phyloP scores from a whole-genome alignment of 2,888 invertebrate species.

The Hypomecis punctinalis region DNA sequence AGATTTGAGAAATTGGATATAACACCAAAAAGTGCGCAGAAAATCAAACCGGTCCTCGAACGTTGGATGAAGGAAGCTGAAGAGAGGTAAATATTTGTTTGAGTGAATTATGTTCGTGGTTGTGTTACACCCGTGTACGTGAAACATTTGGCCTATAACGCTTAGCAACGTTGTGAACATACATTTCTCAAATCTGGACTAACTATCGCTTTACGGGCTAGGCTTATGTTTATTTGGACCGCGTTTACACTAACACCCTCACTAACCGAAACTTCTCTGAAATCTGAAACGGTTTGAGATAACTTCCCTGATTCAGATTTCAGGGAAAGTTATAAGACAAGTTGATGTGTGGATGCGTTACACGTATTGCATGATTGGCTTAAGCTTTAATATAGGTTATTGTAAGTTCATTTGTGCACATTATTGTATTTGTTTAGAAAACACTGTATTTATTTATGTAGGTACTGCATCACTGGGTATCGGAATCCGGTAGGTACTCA shows the following conservation, averaged over 20 bases:
- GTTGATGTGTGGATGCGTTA: slow-evolving; percentile 38
- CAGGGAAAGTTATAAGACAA: slow-evolving; percentile 35
- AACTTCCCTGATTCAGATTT: slow-evolving; percentile 43
- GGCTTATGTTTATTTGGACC: slow-evolving; percentile 62
- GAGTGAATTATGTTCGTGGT: slow-evolving; percentile 78
- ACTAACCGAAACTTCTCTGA: slow-evolving; percentile 30
- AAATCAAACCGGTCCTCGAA: slow-evolving; percentile 99
- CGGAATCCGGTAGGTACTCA: slow-evolving; percentile 4
- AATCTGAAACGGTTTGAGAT: slow-evolving; percentile 26
- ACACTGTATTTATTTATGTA: too few species aligned
- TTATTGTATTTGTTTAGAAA: too few species aligned
- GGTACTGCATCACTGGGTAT: neutral
- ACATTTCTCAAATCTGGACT: slow-evolving; percentile 85
- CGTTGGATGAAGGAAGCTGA: slow-evolving; percentile 99
- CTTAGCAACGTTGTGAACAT: slow-evolving; percentile 76
- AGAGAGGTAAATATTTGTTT: slow-evolving; percentile 91
- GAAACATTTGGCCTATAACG: slow-evolving; percentile 82
- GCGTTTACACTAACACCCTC: slow-evolving; percentile 51
- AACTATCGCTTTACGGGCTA: slow-evolving; percentile 77
- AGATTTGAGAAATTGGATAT: slow-evolving; percentile 99
- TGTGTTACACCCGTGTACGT: slow-evolving; percentile 77
- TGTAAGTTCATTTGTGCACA: slow-evolving; percentile 8
- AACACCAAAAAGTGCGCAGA: slow-evolving; percentile 99
- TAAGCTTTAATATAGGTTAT: slow-evolving; percentile 15
- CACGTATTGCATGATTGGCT: slow-evolving; percentile 39